Percentiles rank a stretch among this genome's conserved stretches.
Evolutionary conservation across 2,888 invertebrate species (phyloP).

Genomic region (Pyralis farinalis): DNA sequence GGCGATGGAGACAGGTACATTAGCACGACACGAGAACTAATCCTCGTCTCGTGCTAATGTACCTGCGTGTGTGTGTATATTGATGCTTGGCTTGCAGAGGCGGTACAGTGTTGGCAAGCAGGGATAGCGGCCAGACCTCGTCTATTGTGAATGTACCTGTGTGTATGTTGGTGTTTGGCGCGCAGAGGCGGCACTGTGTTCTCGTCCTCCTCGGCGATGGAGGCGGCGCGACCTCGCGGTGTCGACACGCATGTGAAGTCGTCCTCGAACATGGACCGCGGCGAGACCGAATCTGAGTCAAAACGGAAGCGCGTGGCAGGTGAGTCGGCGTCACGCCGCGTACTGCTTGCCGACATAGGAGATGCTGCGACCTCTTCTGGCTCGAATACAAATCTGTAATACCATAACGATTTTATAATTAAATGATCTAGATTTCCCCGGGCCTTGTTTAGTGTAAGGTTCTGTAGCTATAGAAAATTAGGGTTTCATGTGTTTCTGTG

Average conservation of each 20-base stretch:
- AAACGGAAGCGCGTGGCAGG: constrained; percentile 60
- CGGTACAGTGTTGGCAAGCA: too few relatives aligned
- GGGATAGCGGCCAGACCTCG: too few relatives aligned
- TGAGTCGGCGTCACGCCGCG: constrained; percentile 51
- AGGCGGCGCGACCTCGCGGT: constrained; percentile 60
- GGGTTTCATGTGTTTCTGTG: too few relatives aligned
- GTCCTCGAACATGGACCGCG: constrained; percentile 83
- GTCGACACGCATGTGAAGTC: constrained; percentile 81
- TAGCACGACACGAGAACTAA: too few relatives aligned
- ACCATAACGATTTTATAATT: too few relatives aligned
- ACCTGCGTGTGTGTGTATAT: too few relatives aligned
- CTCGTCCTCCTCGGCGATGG: constrained; percentile 74
- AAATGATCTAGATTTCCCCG: too few relatives aligned
- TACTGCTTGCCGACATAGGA: constrained; percentile 52
- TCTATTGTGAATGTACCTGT: constrained; percentile 26
- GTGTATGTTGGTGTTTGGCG: constrained; percentile 51
- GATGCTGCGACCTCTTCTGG: constrained; percentile 59
- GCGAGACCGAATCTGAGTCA: constrained; percentile 70
- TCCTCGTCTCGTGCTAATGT: too few relatives aligned
- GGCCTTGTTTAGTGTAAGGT: too few relatives aligned
- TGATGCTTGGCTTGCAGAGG: too few relatives aligned
- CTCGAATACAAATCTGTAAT: constrained; percentile 61
- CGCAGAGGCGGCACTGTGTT: constrained; percentile 58
- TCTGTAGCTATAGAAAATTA: too few relatives aligned
- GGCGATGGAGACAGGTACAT: too few relatives aligned